A percentile compares a stretch with the other conserved stretches of the same genome.
phyloP scores from a whole-genome alignment of 2,113 vertebrate genomes.

The Pholis gunnellus region DNA sequence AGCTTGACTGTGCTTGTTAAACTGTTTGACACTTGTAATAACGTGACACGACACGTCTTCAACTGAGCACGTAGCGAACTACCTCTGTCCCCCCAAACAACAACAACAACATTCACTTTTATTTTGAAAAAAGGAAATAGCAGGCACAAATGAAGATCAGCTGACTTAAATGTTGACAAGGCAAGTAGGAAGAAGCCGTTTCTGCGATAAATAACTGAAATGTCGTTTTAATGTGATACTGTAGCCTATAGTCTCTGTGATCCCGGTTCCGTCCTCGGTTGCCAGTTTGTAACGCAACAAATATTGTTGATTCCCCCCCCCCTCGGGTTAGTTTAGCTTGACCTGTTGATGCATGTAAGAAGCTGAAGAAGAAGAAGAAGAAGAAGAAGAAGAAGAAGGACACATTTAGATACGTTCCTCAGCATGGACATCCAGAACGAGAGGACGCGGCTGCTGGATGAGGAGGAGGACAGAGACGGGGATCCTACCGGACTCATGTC shows the following conservation, averaged over 20 bases:
- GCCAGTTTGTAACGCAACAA: too few species aligned
- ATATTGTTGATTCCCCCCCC: too few species aligned
- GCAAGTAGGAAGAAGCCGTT: slow-evolving; percentile 26
- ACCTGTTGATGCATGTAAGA: slow-evolving; percentile 12
- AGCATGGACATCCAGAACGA: slow-evolving; percentile 77
- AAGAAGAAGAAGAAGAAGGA: not conserved
- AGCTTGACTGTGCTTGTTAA: not conserved
- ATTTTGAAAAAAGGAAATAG: slow-evolving; percentile 72
- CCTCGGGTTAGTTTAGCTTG: too few species aligned
- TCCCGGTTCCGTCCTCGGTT: too few species aligned
- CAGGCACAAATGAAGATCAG: slow-evolving; percentile 52
- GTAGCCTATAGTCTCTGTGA: too few species aligned
- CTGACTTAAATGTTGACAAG: slow-evolving; percentile 71
- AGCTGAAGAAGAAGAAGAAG: not conserved
- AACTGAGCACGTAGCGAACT: too few species aligned
- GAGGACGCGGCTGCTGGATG: slow-evolving; percentile 76
- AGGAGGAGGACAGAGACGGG: slow-evolving; percentile 56
- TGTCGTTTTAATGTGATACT: not conserved
- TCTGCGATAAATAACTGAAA: not conserved
- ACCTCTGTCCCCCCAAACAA: too few species aligned
- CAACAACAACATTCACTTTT: slow-evolving; percentile 34
- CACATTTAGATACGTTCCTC: not conserved
- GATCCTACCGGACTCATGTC: slow-evolving; percentile 12
- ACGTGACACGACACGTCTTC: not conserved
- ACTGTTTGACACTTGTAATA: not conserved